Conservation (phyloP, 2,113 vertebrate genomes). For the Hippolais icterina region DNA sequence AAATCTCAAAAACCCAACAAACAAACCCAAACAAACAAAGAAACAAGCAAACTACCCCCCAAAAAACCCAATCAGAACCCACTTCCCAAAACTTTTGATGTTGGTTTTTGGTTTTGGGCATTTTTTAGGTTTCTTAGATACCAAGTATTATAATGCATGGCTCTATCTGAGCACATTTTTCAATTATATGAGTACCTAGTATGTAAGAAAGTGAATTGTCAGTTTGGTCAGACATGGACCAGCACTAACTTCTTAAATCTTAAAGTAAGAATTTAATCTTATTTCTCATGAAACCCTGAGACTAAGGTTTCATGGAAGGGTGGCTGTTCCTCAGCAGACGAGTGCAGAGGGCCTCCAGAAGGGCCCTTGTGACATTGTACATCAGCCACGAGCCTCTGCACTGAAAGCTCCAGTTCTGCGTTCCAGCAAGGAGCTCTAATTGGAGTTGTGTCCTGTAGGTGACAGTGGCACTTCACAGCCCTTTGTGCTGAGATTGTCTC, state of each 20-base stretch:
- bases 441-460: background rate
- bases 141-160: accelerated
- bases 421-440: background rate
- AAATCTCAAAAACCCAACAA: background rate
- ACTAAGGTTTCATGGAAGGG: background rate
- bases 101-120: background rate
- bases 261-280: too few species aligned
- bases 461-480: background rate
- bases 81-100: background rate
- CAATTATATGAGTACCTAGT: background rate
- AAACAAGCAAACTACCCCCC: background rate
- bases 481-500: background rate
- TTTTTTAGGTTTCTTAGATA: background rate
- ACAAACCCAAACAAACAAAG: background rate
- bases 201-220: background rate
- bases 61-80: background rate
- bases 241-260: background rate
- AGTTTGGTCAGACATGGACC: background rate
- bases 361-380: accelerated
- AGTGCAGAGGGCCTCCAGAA: accelerated
- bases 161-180: background rate
- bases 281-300: background rate
- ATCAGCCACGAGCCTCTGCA: background rate
- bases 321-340: background rate
- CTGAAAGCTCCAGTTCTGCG: background rate